Evolutionary conservation across 2,113 vertebrate genomes (phyloP).

Genomic region (Aplodontia rufa): DNA sequence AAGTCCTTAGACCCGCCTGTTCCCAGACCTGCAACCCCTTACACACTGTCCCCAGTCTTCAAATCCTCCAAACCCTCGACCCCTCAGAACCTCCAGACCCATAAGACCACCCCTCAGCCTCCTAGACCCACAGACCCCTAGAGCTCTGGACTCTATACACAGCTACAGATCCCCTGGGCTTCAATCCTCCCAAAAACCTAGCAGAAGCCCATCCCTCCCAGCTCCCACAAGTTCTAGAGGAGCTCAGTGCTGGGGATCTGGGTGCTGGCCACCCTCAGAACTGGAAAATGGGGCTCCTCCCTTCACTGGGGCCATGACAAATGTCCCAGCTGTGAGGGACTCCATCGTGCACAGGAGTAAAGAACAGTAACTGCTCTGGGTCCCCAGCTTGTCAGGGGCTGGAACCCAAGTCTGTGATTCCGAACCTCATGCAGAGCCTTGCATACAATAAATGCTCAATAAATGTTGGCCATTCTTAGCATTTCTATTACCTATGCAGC

Average conservation of each 20-base stretch:
- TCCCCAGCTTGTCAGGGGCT: background rate
- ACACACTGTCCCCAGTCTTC: background rate
- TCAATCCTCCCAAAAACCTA: background rate
- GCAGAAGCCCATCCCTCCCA: background rate
- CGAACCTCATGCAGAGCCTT: background rate
- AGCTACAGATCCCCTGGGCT: background rate
- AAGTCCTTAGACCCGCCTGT: background rate
- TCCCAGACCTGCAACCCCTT: background rate
- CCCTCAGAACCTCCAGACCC: background rate
- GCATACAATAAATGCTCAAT: background rate
- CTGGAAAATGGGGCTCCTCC: background rate
- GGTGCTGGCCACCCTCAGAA: background rate
- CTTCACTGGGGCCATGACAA: rapidly evolving
- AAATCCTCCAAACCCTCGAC: background rate
- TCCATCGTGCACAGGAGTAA: background rate
- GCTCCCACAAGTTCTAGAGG: background rate
- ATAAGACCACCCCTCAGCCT: background rate
- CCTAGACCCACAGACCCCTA: background rate
- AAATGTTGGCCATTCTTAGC: background rate
- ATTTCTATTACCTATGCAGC: background rate
- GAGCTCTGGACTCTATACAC: background rate
- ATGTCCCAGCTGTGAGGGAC: background rate
- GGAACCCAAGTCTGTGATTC: background rate
- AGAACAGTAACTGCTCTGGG: background rate
- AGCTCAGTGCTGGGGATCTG: background rate